Evolutionary conservation across 2,888 invertebrate species (phyloP), one percentile per base, ranked within the genome.

Genomic region (Leptopilina myrica): DNA sequence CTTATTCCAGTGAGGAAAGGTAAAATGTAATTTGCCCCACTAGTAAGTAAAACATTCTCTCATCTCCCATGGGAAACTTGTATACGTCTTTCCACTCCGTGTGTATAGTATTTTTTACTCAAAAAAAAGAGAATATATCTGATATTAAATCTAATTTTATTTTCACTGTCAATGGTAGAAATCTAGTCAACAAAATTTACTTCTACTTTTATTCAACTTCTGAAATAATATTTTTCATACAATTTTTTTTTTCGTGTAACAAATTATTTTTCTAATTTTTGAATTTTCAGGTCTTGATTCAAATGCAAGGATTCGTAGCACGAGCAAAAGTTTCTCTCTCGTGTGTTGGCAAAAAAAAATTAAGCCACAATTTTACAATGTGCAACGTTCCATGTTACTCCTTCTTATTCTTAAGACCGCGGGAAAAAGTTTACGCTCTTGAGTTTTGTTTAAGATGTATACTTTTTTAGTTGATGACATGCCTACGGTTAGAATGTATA

Each of bases 31-130:
- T 73, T 59, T 73, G 9, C 40, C 11, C 56, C 4, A 9, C 56
- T 40, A 33, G 33, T 59, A 56, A 73, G 40, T 73, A 73, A 73
- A 73, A 33, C 73, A 73, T 73, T 73, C 40, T 9, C 11, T 14
- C 9, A 0, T n/a, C 40, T 59, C 73, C 40, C 40, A 33, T n/a
- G n/a, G 73, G 56, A 73, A 73, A 73, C 73, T 56, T 73, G 1
- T 73, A 73, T 73, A 73, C 53, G 26, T 69, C 11, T 33, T 69
- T 73, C 9, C 53, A 53, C n/a, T 56, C 8, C 53, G 15, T n/a
- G 26, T 33, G 56, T 62, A 59, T 20, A 73, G 33, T 14, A 73
- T 73, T 59, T 73, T 73, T 33, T 33, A 12, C 64, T 64, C 8
- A 26, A 8, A 14, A 69, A 53, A 46, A 20, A 20, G 20, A 49